Conservation (phyloP, 2,888 invertebrate genomes). For the Sabellastarte sp. region DNA sequence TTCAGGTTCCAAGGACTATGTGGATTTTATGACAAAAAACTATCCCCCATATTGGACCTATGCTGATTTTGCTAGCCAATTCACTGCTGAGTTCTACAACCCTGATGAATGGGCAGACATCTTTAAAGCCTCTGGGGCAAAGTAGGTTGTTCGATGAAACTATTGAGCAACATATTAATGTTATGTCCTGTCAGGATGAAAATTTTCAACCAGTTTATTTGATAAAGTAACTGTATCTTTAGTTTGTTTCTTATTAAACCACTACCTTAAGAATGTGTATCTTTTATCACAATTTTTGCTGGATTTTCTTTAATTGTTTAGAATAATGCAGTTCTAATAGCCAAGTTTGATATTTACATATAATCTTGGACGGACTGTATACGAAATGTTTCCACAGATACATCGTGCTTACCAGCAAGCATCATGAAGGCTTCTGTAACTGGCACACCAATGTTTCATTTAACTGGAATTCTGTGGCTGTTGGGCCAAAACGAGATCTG, state of each 20-base stretch:
- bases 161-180: too few relatives aligned
- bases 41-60: slow-evolving; percentile 84
- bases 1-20: slow-evolving; percentile 31
- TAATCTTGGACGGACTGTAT: too few relatives aligned
- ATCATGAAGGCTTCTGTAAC: slow-evolving; percentile 82
- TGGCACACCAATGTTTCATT: slow-evolving; percentile 82
- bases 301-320: too few relatives aligned
- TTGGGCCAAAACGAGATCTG: slow-evolving; percentile 76
- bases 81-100: slow-evolving; percentile 84
- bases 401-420: slow-evolving; percentile 81
- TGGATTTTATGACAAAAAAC: slow-evolving; percentile 75
- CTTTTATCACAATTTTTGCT: too few relatives aligned
- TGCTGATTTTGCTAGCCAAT: slow-evolving; percentile 84
- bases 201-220: too few relatives aligned
- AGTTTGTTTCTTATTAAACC: too few relatives aligned
- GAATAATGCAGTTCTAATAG: too few relatives aligned
- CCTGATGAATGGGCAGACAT: slow-evolving; percentile 81
- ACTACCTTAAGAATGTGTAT: too few relatives aligned
- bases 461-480: slow-evolving; percentile 80
- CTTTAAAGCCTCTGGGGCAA: slow-evolving; percentile 82
- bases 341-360: too few relatives aligned
- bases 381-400: slow-evolving; percentile 64
- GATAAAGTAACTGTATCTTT: too few relatives aligned
- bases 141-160: too few relatives aligned
- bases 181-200: too few relatives aligned